Base-by-base conservation (phyloP, 2,797 vertebrate genomes). In the Neoniphon sammara region DNA sequence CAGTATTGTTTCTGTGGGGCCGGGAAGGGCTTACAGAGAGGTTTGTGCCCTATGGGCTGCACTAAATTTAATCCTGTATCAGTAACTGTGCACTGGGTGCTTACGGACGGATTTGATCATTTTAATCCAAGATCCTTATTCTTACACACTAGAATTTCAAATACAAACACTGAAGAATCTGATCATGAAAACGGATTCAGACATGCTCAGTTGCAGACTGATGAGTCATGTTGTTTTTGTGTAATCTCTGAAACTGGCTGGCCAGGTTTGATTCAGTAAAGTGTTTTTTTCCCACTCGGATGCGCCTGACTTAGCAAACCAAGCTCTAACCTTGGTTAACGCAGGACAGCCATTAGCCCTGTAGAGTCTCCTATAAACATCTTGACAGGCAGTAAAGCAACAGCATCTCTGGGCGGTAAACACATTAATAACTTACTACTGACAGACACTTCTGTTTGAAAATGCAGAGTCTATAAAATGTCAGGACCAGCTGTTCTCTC, bases 1-100 rank as follows among this genome's bases (percentile, higher is more conserved):
- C 84, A 90, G 66, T 91, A 90, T 86, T 91, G 87, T 91, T 91
- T 91, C 83, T 85, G 87, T 87, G 75, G 83, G 79, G 85, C 85
- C 87, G 84, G 27, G 73, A 84, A 84, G 75, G 76, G 87, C 85
- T 93, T 89, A 89, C 70, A 78, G 87, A 77, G 74, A 87, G 57
- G 61, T 80, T 80, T 58, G 67, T 20, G 54, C 72, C 85, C 72
- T 42, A 15, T 65, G 78, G 86, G 66, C 52, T 66, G 69, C 55
- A n/a, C 83, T 79, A 80, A 69, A 84, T 83, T 57, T 77, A 87
- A 90, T 84, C 81, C 74, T 18, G 10, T 67, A 78, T 83, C 64
- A 63, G 67, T 57, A 80, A 69, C 60, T 52, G 46, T 30, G 58
- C 52, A 60, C 80, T 31, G 34, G 53, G 14, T 7, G 49, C 80